Evolutionary conservation across 1,140 invertebrate genomes (phyloP).

Genomic region (Pogonomyrmex barbatus): DNA sequence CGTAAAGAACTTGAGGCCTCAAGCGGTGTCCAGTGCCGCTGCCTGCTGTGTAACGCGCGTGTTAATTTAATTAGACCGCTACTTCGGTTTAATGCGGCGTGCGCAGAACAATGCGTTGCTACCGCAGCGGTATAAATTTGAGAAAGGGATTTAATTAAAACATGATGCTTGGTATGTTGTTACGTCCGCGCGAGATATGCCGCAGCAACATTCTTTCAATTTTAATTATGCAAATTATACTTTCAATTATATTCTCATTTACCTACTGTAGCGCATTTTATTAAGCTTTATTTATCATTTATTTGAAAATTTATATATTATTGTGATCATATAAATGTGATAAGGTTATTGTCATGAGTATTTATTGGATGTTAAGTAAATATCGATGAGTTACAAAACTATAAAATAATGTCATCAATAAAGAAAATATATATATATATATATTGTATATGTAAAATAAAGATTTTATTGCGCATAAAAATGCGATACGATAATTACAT

Average conservation of each 20-base stretch:
- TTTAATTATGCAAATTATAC: slow-evolving; percentile 57
- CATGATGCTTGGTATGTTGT: slow-evolving; percentile 37
- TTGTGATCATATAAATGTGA: not conserved
- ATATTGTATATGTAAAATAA: not conserved
- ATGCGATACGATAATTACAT: not conserved
- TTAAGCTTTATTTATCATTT: slow-evolving; percentile 40
- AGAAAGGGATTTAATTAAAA: slow-evolving; percentile 62
- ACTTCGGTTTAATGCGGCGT: slow-evolving; percentile 44
- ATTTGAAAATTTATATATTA: not conserved
- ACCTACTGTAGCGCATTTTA: slow-evolving; percentile 29
- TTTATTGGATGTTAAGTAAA: not conserved
- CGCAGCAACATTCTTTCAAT: slow-evolving; percentile 46
- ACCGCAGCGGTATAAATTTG: slow-evolving; percentile 48
- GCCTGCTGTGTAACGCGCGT: not conserved
- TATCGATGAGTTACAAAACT: not conserved
- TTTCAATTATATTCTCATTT: slow-evolving; percentile 44
- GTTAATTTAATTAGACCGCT: slow-evolving; percentile 62
- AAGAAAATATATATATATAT: not conserved
- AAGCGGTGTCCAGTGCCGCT: not conserved
- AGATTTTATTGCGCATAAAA: not conserved
- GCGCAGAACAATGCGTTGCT: slow-evolving; percentile 12
- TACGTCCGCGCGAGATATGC: slow-evolving; percentile 23
- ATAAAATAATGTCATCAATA: slow-evolving; percentile 32
- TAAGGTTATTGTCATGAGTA: slow-evolving; percentile 12
- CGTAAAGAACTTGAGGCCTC: slow-evolving; percentile 27